Conservation (phyloP, 2,888 invertebrate species). For the Drosophila villosipedis region DNA sequence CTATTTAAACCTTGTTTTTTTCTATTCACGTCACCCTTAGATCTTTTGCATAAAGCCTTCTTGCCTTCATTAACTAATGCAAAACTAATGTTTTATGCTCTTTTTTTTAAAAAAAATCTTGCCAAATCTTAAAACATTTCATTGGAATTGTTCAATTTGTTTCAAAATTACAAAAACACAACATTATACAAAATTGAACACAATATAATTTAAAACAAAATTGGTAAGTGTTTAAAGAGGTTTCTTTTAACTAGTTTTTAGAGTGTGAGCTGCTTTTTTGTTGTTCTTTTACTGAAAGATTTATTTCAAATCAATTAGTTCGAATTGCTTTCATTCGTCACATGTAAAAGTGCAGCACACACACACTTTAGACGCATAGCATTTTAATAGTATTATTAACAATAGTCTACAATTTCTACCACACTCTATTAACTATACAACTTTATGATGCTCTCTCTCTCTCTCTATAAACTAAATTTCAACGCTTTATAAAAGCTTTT, state of each 20-base stretch:
- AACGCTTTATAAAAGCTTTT: slow-evolving; percentile 41
- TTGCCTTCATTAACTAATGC: slow-evolving; percentile 70
- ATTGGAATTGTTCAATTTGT: slow-evolving; percentile 73
- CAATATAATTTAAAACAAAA: slow-evolving; percentile 56
- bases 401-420: slow-evolving; percentile 20
- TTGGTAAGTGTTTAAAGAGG: slow-evolving; percentile 72
- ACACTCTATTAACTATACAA: slow-evolving; percentile 33
- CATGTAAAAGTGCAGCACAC: slow-evolving; percentile 23
- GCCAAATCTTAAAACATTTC: slow-evolving; percentile 52
- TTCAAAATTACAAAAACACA: slow-evolving; percentile 53
- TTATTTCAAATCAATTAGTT: neutral
- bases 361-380: slow-evolving; percentile 3
- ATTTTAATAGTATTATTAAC: slow-evolving; percentile 18
- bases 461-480: slow-evolving; percentile 31
- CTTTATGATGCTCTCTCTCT: slow-evolving; percentile 37
- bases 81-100: slow-evolving; percentile 69
- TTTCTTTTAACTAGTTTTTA: slow-evolving; percentile 35
- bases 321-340: neutral
- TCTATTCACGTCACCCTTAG: slow-evolving; percentile 21
- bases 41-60: slow-evolving; percentile 47
- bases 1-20: slow-evolving; percentile 9
- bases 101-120: slow-evolving; percentile 45
- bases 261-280: slow-evolving; percentile 26
- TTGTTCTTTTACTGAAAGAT: neutral
- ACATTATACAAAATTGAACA: slow-evolving; percentile 50